These are phyloP conservation scores for Zosterops hypoxanthus DNA, from an alignment of 2,113 vertebrate genomes.

Conservation along the genomic window DNA sequence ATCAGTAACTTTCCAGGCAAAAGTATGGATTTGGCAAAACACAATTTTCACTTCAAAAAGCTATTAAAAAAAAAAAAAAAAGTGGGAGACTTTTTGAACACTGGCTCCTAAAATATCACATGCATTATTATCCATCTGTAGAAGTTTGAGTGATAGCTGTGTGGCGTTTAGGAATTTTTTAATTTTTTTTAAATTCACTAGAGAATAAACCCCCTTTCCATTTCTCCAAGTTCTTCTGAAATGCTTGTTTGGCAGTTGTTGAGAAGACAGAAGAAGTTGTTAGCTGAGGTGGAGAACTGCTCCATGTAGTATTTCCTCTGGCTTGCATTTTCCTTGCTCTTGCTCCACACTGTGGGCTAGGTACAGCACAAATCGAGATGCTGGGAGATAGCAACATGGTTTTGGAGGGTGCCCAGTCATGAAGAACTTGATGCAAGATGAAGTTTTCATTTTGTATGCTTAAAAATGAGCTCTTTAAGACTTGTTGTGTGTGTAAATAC, in stretches of 20 bases:
- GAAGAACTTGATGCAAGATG: background rate
- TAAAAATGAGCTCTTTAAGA: background rate
- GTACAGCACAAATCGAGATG: background rate
- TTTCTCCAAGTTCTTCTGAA: background rate
- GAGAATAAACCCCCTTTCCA: background rate
- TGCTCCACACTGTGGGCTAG: fast-evolving
- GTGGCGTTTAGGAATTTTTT: background rate
- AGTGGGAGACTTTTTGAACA: background rate
- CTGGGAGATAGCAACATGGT: background rate
- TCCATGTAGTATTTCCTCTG: background rate
- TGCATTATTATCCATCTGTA: background rate
- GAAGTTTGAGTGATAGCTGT: background rate
- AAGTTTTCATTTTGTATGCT: background rate
- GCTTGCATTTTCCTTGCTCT: background rate
- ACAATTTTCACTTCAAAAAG: background rate
- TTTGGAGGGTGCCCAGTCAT: background rate
- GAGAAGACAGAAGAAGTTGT: background rate
- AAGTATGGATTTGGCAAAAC: background rate
- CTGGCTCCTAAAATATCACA: background rate
- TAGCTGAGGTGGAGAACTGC: background rate
- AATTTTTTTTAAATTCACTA: background rate
- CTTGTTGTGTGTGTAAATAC: background rate
- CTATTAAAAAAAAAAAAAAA: background rate
- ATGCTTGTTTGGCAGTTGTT: background rate
- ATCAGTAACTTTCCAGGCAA: background rate